phyloP scores from a whole-genome alignment of 1,140 invertebrate species.

The Thaumetopoea pityocampa region DNA sequence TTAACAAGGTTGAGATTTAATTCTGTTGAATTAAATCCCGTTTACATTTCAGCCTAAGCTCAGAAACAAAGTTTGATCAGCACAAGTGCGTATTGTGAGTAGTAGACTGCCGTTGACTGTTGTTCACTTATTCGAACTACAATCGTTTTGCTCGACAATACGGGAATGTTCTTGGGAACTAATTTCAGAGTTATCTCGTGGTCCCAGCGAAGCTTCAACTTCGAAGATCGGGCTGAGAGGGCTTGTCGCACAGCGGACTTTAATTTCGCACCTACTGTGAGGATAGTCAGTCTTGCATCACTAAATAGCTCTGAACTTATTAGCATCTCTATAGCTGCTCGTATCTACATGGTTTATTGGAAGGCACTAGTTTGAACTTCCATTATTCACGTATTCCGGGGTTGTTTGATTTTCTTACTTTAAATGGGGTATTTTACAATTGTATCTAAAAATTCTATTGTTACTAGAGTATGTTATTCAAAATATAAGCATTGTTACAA shows the following conservation, averaged over 20 bases:
- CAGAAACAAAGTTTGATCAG: too few relatives aligned
- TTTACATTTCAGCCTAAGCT: too few relatives aligned
- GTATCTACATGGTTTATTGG: slow-evolving; percentile 9
- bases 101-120: too few relatives aligned
- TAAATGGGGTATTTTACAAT: too few relatives aligned
- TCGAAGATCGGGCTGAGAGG: slow-evolving; percentile 16
- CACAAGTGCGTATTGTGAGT: too few relatives aligned
- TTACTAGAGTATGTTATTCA: too few relatives aligned
- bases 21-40: too few relatives aligned
- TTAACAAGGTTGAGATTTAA: too few relatives aligned
- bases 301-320: slow-evolving; percentile 16
- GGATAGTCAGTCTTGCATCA: slow-evolving; percentile 10
- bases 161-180: slow-evolving; percentile 22
- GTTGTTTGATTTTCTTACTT: too few relatives aligned
- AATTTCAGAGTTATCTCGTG: slow-evolving; percentile 25
- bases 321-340: slow-evolving; percentile 17
- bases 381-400: slow-evolving; percentile 1
- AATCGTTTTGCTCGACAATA: slow-evolving; percentile 15
- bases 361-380: not conserved
- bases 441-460: too few relatives aligned
- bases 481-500: too few relatives aligned
- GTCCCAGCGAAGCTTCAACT: slow-evolving; percentile 14
- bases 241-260: slow-evolving; percentile 22
- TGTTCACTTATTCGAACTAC: slow-evolving; percentile 8
- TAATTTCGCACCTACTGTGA: slow-evolving; percentile 23